Conservation (phyloP, 2,797 vertebrate species). For the Calcarius lapponicus region DNA sequence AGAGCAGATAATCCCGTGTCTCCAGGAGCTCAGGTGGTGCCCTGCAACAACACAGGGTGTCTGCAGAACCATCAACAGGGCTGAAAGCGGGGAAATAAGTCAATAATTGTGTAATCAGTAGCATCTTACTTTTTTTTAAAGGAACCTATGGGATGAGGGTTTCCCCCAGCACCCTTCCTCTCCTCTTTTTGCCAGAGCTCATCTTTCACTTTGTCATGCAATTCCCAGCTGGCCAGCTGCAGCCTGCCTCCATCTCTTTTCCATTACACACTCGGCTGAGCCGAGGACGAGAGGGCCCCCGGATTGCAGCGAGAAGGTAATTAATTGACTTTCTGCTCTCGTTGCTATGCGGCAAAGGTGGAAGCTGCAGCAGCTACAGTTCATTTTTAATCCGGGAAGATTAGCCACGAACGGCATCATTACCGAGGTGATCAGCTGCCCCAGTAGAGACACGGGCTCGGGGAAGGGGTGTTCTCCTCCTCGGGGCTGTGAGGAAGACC, state of each 20-base stretch:
- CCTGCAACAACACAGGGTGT: neutral
- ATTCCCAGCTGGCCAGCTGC: slow-evolving; percentile 70
- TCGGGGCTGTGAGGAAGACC: neutral
- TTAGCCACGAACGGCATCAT: slow-evolving; percentile 41
- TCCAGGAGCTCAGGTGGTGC: neutral
- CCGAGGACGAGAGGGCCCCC: slow-evolving; percentile 74
- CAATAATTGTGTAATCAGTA: slow-evolving; percentile 15
- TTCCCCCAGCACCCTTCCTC: neutral
- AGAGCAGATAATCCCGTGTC: accelerated
- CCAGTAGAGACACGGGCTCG: neutral
- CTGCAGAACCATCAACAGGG: neutral
- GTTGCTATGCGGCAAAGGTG: slow-evolving; percentile 74
- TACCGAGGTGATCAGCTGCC: slow-evolving; percentile 35
- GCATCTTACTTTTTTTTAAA: slow-evolving; percentile 29
- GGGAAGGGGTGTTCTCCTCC: neutral
- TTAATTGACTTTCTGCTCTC: slow-evolving; percentile 81
- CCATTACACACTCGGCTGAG: slow-evolving; percentile 94
- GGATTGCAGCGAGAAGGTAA: slow-evolving; percentile 73
- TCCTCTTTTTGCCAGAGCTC: slow-evolving; percentile 18
- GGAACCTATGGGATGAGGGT: slow-evolving; percentile 50
- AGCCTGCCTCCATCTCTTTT: slow-evolving; percentile 80
- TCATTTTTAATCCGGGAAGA: slow-evolving; percentile 62
- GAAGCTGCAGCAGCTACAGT: slow-evolving; percentile 38
- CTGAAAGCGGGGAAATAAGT: neutral
- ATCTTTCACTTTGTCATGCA: slow-evolving; percentile 68